Evolutionary conservation across 2,113 vertebrate genomes (phyloP), one percentile per base, ranked within the genome.

Genomic region (Sander vitreus): DNA sequence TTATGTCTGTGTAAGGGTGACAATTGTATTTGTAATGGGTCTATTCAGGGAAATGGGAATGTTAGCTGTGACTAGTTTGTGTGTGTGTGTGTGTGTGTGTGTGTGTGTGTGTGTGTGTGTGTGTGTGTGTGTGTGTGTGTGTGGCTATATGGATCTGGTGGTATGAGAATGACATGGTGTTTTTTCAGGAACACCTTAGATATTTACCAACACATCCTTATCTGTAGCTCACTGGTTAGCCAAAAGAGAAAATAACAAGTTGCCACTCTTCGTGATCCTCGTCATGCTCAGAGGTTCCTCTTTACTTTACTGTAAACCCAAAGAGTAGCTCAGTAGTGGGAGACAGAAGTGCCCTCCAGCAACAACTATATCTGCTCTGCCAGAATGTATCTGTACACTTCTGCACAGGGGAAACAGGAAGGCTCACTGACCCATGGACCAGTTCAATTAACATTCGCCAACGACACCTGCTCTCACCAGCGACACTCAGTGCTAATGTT

Each of bases 371-470:
- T 80, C 86, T 81, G 67, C 84, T 77, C 83, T 76, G 88, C 80
- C 82, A 90, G 78, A 87, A 88, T 84, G 82, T 86, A 76, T 90
- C 71, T 77, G 70, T 64, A 33, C 73, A 70, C 84, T 68, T 60
- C 73, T 16, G 76, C 84, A 70, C 53, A 54, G 84, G 87, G 83
- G 85, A 87, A 90, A 91, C 91, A 92, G 88, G 76, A 92, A 92
- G 83, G 85, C 92, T 92, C 90, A 81, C 88, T 95, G 95, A 96
- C 94, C 95, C 94, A 78, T 94, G 89, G 83, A 87, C 81, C 58
- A 86, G 93, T 95, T 95, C 93, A 94, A 94, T 95, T 95, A 95
- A 93, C 93, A 93, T 95, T 93, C 73, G 90, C 92, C 94, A 95
- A 91, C 70, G 91, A 95, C 93, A 95, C 94, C 94, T 91, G 90